phyloP scores from a whole-genome alignment of 2,113 vertebrate species.

The Candoia aspera region DNA sequence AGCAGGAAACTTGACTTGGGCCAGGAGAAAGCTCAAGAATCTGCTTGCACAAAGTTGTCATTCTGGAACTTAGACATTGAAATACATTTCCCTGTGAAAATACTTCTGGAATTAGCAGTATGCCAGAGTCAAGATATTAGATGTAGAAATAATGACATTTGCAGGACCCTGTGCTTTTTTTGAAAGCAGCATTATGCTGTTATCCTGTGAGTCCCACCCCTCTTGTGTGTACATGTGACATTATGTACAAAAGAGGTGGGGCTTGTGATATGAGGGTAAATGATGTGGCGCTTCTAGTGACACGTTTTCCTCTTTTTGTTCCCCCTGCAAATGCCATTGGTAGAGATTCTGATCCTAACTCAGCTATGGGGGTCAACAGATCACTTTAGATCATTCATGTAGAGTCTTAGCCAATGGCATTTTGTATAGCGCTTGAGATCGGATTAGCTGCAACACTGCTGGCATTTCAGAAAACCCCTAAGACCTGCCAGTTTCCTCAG shows the following conservation, averaged over 20 bases:
- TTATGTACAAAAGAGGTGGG: background rate
- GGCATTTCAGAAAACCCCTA: no score
- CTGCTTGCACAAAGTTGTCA: background rate
- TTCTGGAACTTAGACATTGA: background rate
- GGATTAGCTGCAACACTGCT: no score
- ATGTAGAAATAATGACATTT: background rate
- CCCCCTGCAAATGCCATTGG: no score
- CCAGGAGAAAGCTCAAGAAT: background rate
- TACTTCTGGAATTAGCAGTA: background rate
- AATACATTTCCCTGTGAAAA: background rate
- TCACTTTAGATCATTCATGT: background rate
- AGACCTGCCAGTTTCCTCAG: no score
- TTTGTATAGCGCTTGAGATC: no score
- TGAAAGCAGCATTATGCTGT: background rate
- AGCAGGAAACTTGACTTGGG: no score
- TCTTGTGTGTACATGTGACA: background rate
- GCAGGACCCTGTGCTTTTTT: background rate
- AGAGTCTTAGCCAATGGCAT: background rate
- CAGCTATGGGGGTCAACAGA: background rate
- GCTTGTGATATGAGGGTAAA: background rate
- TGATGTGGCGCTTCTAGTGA: background rate
- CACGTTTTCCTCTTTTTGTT: no score
- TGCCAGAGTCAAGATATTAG: background rate
- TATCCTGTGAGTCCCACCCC: no score
- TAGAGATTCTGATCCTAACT: background rate